Base-by-base conservation (phyloP, 1,140 invertebrate species). In the Aphaenogaster ashmeadi region DNA sequence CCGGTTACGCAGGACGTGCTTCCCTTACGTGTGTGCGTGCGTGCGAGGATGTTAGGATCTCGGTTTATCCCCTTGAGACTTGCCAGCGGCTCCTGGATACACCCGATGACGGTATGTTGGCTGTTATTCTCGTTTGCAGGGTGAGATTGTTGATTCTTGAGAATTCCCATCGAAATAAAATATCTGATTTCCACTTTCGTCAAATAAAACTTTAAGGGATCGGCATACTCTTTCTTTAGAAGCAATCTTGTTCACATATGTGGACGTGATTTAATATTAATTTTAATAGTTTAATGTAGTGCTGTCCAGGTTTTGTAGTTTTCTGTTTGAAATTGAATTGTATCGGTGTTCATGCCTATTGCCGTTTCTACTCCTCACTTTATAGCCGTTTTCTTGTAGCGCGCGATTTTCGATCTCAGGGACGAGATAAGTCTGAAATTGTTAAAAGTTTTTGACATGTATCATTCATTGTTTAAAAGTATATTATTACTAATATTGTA, bases 21-120 rank as follows among this genome's bases (percentile, higher is more conserved):
- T 58, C 9, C 38, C 5, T 36, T 41, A 33, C 11, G 4, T 56
- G 38, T 41, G 18, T 11, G n/a, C 5, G 33, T n/a, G 50, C 44
- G 21, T 56, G 21, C 15, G 15, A 64, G 71, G 54, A 71, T 87
- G 87, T 87, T 71, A 87, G 62, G 60, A 81, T 75, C 56, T 54
- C 8, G 27, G 21, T n/a, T 36, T 56, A 72, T 38, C n/a, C 78
- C 50, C 47, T 87, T 58, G 56, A 64, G 18, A 77, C 15, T 87
- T 72, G 6, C 47, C 36, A 62, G 2, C 6, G 7, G 9, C 13
- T 60, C 5, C 5, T 36, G 11, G 50, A 13, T 62, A 15, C 9
- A 67, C 13, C 3, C 5, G n/a, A 21, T 47, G 8, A n/a, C 8
- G 47, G 4, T 27, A 27, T 60, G 18, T 50, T 58, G 52, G 27